Evolutionary conservation across 2,113 vertebrate genomes (phyloP).

Genomic region (Chiloscyllium plagiosum): DNA sequence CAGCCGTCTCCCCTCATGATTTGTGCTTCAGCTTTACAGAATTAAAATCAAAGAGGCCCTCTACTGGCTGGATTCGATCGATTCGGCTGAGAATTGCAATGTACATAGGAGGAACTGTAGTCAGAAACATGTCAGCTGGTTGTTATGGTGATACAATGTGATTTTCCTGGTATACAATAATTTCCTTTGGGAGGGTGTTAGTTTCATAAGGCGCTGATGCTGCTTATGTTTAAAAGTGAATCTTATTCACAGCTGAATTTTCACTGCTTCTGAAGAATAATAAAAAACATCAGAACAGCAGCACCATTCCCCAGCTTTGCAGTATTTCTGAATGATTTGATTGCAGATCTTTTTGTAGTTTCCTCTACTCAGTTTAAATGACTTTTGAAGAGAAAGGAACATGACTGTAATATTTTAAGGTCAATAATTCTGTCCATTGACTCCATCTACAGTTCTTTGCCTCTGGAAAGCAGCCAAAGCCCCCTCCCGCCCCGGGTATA

Average conservation of each 20-base stretch:
- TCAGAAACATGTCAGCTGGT: background rate
- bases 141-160: background rate
- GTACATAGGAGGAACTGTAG: background rate
- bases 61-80: background rate
- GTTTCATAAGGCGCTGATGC: background rate
- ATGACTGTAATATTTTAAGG: background rate
- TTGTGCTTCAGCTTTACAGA: background rate
- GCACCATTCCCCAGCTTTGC: background rate
- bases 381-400: background rate
- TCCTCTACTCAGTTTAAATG: background rate
- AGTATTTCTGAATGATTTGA: background rate
- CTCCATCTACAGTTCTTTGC: no score
- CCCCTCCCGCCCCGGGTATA: no score
- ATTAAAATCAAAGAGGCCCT: slow-evolving; percentile 29
- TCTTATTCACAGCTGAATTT: background rate
- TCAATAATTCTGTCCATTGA: background rate
- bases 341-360: background rate
- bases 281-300: background rate
- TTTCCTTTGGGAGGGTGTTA: background rate
- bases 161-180: background rate
- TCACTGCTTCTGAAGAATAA: background rate
- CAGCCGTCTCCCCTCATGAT: background rate
- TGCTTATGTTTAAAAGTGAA: background rate
- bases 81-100: background rate
- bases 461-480: no score